A percentile compares a stretch with the other conserved stretches of the same genome.
Conservation (phyloP, 2,113 vertebrate genomes). For the Natator depressus region DNA sequence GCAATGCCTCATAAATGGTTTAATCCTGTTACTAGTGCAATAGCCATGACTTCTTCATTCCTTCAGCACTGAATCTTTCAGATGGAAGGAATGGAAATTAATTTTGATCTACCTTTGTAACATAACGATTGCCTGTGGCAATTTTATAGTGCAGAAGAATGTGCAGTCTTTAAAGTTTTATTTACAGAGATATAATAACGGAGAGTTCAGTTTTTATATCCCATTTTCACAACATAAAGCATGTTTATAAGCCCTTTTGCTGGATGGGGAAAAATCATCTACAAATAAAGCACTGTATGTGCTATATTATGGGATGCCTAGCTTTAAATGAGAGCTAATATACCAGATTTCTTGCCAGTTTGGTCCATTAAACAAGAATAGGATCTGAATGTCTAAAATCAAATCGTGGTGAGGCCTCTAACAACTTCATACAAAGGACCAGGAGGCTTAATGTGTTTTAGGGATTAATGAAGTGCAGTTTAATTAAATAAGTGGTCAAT, state of each 20-base stretch:
- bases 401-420: conserved; percentile 36
- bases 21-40: conserved; percentile 86
- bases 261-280: conserved; percentile 67
- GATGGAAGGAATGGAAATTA: conserved; percentile 79
- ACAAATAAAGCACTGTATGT: conserved; percentile 72
- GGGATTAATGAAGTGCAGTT: conserved; percentile 80
- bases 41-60: conserved; percentile 81
- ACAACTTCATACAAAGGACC: conserved; percentile 51
- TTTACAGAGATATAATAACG: conserved; percentile 70
- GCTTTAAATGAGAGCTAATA: conserved; percentile 56
- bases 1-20: conserved; percentile 86
- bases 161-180: conserved; percentile 74
- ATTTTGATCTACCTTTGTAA: conserved; percentile 80
- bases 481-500: conserved; percentile 83
- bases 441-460: conserved; percentile 55
- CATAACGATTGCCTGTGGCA: conserved; percentile 48
- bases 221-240: conserved; percentile 42
- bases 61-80: conserved; percentile 75
- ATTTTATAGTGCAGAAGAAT: conserved; percentile 59
- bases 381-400: conserved; percentile 55
- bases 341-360: conserved; percentile 68
- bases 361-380: conserved; percentile 67
- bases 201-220: conserved; percentile 25
- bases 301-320: conserved; percentile 71
- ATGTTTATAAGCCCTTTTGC: conserved; percentile 54